These are phyloP conservation scores for Dryomyza anilis DNA, from an alignment of 2,888 invertebrate genomes.

Conservation along the genomic window DNA sequence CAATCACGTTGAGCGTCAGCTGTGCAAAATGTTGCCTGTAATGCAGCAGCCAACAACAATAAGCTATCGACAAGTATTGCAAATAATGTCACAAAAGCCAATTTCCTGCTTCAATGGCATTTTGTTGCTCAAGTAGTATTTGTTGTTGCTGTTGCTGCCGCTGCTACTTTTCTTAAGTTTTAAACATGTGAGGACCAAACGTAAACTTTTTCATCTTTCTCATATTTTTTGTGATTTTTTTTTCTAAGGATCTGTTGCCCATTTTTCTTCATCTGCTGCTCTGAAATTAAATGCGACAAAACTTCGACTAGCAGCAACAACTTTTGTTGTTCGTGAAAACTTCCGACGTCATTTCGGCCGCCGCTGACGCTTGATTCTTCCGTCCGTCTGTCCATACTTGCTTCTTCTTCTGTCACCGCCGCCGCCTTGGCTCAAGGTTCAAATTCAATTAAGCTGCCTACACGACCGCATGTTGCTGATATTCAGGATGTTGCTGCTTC, in stretches of 20 bases:
- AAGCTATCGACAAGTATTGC: neutral
- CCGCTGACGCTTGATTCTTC: too few species aligned
- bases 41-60: neutral
- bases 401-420: neutral
- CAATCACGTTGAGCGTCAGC: conserved; percentile 22
- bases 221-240: neutral
- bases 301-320: neutral
- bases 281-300: conserved; percentile 5
- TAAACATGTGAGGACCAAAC: neutral
- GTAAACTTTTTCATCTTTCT: neutral
- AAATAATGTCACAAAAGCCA: conserved; percentile 4
- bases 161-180: neutral
- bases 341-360: too few species aligned
- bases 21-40: neutral
- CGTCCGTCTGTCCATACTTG: neutral
- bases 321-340: neutral
- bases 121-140: too few species aligned
- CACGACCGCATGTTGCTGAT: conserved; percentile 23
- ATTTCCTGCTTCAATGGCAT: conserved; percentile 24
- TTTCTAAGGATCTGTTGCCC: neutral
- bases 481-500: too few species aligned
- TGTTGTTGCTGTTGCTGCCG: neutral
- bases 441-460: conserved; percentile 26
- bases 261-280: too few species aligned
- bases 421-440: neutral